A percentile compares a stretch with the other conserved stretches of the same genome.
phyloP scores from a whole-genome alignment of 2,113 vertebrate genomes.

The Tenrec ecaudatus region DNA sequence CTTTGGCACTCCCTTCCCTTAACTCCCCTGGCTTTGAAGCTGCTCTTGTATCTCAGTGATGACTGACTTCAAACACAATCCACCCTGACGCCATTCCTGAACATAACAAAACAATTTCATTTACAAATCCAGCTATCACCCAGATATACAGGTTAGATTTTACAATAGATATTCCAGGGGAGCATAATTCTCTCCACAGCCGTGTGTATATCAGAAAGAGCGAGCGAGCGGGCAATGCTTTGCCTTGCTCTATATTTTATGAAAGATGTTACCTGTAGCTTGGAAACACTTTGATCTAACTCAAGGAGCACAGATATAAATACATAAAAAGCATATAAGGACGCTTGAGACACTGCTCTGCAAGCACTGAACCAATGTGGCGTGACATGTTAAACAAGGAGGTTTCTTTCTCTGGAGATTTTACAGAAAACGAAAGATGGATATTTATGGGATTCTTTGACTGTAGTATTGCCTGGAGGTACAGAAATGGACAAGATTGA shows the following conservation, averaged over 20 bases:
- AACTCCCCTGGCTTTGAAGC: neutral
- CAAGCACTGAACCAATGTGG: neutral
- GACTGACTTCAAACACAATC: neutral
- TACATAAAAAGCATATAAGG: neutral
- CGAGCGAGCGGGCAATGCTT: neutral
- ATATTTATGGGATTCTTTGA: neutral
- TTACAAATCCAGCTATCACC: neutral
- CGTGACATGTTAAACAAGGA: neutral
- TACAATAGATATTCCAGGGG: neutral
- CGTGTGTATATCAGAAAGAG: neutral
- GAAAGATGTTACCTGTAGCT: neutral
- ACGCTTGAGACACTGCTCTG: neutral
- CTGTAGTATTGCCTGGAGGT: neutral
- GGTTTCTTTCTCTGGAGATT: neutral
- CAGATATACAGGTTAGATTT: neutral
- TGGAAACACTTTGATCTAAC: slow-evolving; percentile 38
- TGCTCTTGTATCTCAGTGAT: neutral
- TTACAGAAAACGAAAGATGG: slow-evolving; percentile 3
- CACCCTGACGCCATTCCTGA: neutral
- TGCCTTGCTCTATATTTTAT: slow-evolving; percentile 7
- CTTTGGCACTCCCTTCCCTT: neutral
- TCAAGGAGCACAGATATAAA: neutral
- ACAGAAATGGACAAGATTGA: neutral
- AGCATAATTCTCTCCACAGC: neutral
- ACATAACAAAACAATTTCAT: neutral